Conservation (phyloP, 2,113 vertebrate genomes). For the Corydoras maculifer region DNA sequence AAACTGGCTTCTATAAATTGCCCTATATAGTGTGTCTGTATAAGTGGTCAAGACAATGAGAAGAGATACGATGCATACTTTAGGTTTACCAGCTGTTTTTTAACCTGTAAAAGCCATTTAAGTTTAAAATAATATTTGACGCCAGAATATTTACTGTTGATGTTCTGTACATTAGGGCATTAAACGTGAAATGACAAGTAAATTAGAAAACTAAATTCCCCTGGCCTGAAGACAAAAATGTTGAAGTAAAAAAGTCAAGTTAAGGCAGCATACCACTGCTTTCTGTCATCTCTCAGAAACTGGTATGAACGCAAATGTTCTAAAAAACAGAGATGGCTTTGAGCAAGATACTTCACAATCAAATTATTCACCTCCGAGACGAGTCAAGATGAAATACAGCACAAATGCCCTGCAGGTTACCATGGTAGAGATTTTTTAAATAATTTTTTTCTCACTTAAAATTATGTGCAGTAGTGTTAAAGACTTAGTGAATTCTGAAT, state of each 20-base stretch:
- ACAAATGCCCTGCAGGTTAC: not conserved
- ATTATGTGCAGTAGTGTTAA: no score
- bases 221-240: conserved; percentile 18
- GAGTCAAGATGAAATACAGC: not conserved
- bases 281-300: conserved; percentile 1
- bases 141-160: not conserved
- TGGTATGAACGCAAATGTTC: not conserved
- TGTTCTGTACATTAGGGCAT: conserved; percentile 9
- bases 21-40: no score
- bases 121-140: not conserved
- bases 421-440: no score
- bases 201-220: conserved; percentile 17
- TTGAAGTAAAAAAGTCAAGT: conserved; percentile 28
- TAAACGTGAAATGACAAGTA: conserved; percentile 11
- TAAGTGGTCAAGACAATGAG: no score
- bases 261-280: conserved; percentile 16
- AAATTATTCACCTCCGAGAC: conserved; percentile 11
- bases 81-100: not conserved
- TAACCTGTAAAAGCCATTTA: not conserved
- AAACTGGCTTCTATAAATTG: no score
- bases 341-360: conserved; percentile 6
- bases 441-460: not conserved
- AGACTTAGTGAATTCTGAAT: no score
- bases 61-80: not conserved
- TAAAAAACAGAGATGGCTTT: conserved; percentile 1